These are phyloP conservation scores for Porites rus DNA, from an alignment of 92 coral and sea anemone species.

Conservation along the genomic window DNA sequence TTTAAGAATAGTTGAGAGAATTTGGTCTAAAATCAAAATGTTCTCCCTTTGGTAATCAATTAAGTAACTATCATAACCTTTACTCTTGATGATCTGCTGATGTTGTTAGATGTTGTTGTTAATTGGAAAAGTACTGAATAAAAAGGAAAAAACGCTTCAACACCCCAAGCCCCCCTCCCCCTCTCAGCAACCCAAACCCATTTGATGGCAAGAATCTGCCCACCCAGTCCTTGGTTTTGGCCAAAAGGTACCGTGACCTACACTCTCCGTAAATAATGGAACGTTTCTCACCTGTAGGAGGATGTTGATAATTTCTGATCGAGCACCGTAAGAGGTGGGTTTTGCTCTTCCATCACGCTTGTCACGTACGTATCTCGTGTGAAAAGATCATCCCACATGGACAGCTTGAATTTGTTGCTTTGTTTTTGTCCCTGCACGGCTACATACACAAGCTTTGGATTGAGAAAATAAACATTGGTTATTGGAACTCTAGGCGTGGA, in stretches of 20 bases:
- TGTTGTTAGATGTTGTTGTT: too few species aligned
- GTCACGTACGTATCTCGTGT: slow-evolving; percentile 52
- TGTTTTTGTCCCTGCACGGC: slow-evolving; percentile 93
- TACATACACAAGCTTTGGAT: slow-evolving; percentile 79
- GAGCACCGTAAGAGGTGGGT: slow-evolving; percentile 24
- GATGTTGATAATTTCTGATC: background rate
- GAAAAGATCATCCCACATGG: slow-evolving; percentile 96
- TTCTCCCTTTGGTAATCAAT: too few species aligned
- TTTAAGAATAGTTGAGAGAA: too few species aligned
- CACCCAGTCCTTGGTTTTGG: background rate
- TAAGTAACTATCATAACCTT: too few species aligned
- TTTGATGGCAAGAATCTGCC: too few species aligned
- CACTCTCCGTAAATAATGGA: too few species aligned
- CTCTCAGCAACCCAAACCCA: too few species aligned
- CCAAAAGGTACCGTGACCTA: background rate
- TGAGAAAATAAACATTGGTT: background rate
- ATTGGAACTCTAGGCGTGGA: background rate
- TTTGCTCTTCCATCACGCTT: slow-evolving; percentile 52
- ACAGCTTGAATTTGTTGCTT: slow-evolving; percentile 78
- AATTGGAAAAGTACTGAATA: too few species aligned
- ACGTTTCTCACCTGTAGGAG: slow-evolving; percentile 42
- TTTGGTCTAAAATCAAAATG: too few species aligned
- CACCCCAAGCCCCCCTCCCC: too few species aligned
- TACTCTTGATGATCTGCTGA: too few species aligned
- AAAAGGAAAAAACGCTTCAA: too few species aligned